Base-by-base conservation (phyloP, 2,797 vertebrate genomes). In the Cossypha dichroa region DNA sequence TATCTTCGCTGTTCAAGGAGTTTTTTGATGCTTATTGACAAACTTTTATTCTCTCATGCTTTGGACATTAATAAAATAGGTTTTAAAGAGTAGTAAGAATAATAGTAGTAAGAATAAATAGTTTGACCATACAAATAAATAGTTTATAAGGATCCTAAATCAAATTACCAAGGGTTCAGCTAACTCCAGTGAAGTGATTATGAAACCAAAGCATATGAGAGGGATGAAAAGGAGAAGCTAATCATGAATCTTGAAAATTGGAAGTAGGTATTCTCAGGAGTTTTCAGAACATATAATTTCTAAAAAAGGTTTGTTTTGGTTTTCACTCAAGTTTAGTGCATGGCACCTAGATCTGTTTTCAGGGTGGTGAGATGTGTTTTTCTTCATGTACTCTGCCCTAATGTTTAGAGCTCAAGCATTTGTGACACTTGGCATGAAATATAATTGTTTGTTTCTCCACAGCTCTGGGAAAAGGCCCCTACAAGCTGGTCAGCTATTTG, bases 391-490 rank as follows among this genome's bases (percentile, higher is more conserved):
- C 29, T 68, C 9, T 82, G 28, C 52, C 7, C 7, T 86, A 74
- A 68, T 49, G 33, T 51, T 76, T 36, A 58, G 33, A 77, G 12
- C 23, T 45, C 48, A 64, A 69, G 43, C 14, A 54, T 62, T 78
- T 78, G 56, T 85, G 69, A 64, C 14, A 33, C 17, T 68, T 85
- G 52, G 52, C 18, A 25, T 82, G 54, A 92, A 91, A 91, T 34
- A 31, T 84, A 94, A 94, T 69, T 88, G 45, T 10, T 59, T 56
- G 38, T 85, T 49, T 31, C 63, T 97, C 76, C 88, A 67, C 97
- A 99, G 99, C 98, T 91, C 95, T 99, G 97, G 99, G 99, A 74
- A 99, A 99, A 95, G 99, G 99, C 13, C 99, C 99, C 1, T 99
- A 98, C 95, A 98, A 98, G 91, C 94, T 99, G 96, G 89, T 98